Conservation (phyloP, 2,113 vertebrate genomes). For the Prochilodus magdalenae region DNA sequence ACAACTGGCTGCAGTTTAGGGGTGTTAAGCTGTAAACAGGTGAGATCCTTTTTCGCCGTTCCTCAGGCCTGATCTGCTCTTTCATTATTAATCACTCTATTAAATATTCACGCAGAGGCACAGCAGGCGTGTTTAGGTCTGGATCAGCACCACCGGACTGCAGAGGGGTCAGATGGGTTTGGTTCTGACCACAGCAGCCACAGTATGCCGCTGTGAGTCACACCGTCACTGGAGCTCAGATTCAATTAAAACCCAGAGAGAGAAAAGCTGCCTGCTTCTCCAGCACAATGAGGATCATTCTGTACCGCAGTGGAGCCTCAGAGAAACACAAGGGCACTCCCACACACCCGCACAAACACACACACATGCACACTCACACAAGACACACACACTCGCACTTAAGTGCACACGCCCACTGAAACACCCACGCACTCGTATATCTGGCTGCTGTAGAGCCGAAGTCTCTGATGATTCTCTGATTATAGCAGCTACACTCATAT, state of each 20-base stretch:
- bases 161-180: neutral
- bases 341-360: constrained; percentile 17
- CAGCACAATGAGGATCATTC: constrained; percentile 11
- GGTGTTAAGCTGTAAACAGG: neutral
- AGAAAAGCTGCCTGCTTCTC: neutral
- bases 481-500: neutral
- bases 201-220: neutral
- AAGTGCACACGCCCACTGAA: constrained; percentile 37
- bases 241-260: neutral
- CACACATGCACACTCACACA: neutral
- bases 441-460: neutral
- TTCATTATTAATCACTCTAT: neutral
- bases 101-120: neutral
- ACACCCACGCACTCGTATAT: constrained; percentile 38
- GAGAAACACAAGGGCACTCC: constrained; percentile 39
- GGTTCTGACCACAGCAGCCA: neutral
- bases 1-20: too few relatives aligned
- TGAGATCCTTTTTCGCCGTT: neutral
- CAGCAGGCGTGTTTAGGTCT: neutral
- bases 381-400: constrained; percentile 8
- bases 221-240: neutral
- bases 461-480: neutral
- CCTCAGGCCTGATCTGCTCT: constrained; percentile 1
- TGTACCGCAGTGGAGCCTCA: constrained; percentile 15
- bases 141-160: neutral